Evolutionary conservation across 2,113 vertebrate species (phyloP), one percentile per base, ranked within the genome.

Genomic region (Genyomyrus donnyi): DNA sequence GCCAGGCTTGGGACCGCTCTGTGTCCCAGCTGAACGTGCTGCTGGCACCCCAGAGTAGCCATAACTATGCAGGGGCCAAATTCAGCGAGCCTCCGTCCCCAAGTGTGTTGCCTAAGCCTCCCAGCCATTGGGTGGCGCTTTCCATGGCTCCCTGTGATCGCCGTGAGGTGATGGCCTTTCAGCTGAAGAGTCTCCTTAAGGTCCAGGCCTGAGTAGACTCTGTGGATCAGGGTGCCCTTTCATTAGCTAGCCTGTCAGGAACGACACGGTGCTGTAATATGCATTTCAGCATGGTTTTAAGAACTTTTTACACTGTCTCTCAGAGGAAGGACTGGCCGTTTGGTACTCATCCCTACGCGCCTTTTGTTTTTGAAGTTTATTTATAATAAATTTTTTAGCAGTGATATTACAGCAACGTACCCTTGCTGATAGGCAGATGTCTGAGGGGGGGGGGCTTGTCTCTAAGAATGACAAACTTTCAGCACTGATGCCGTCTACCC

Each of bases 81-180:
- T 99, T 99, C 92, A 99, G 98, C 11, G 98, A 99, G 94, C 98
- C 98, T 0, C 98, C 98, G 42, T 98, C 97, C 62, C 98, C 98
- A 70, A 99, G 98, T 92, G 97, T 99, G 91, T 96, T 99, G 91
- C 98, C 98, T 89, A 98, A 97, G 90, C 98, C 98, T 87, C 98
- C 98, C 3, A 98, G 98, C 91, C 98, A 99, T 93, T 99, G 98
- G 98, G 97, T 99, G 92, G 96, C 97, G 62, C 96, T 98, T 93
- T 95, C 97, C 53, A 95, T 98, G 87, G 97, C 96, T 88, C 95
- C 97, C 94, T 97, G 97, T 92, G 98, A 99, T 93, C 94, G 93
- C 92, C 96, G 97, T 91, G 98, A 99, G 95, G 96, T 97, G 2
- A 98, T 99, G 98, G 95, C 98, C 94, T 99, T 99, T 96, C 97